phyloP scores from a whole-genome alignment of 1,140 invertebrate genomes.

The Choristoneura fumiferana region DNA sequence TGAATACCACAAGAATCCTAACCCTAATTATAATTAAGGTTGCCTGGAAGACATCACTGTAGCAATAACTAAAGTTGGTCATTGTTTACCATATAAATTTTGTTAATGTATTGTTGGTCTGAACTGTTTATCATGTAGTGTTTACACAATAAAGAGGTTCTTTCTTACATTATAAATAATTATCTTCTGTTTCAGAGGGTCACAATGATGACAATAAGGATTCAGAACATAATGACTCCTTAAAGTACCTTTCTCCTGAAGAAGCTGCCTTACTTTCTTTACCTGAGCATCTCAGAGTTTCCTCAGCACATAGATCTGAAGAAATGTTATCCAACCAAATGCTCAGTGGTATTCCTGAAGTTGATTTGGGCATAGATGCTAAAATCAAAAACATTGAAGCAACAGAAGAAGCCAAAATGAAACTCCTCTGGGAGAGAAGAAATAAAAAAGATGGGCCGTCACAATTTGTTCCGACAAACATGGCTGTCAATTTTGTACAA shows the following conservation, averaged over 20 bases:
- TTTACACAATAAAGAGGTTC: no score
- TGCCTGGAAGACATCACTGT: no score
- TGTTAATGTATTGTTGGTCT: no score
- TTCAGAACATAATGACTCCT: slow-evolving; percentile 68
- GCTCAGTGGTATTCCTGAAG: slow-evolving; percentile 99
- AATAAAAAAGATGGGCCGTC: slow-evolving; percentile 97
- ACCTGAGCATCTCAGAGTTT: slow-evolving; percentile 91
- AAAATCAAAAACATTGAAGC: slow-evolving; percentile 99
- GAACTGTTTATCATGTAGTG: no score
- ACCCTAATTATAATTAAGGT: no score
- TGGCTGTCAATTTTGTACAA: slow-evolving; percentile 98
- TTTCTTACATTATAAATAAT: no score
- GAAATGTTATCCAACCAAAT: slow-evolving; percentile 99
- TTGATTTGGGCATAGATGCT: slow-evolving; percentile 98
- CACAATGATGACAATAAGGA: slow-evolving; percentile 53
- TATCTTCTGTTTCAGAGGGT: slow-evolving; percentile 58
- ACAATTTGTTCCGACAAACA: slow-evolving; percentile 97
- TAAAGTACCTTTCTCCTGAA: slow-evolving; percentile 90
- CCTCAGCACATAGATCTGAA: slow-evolving; percentile 91
- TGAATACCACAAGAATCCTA: no score
- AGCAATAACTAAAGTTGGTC: no score
- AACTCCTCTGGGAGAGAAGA: slow-evolving; percentile 91
- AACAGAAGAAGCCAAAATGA: slow-evolving; percentile 97
- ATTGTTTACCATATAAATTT: no score
- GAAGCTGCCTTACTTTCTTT: slow-evolving; percentile 91